phyloP scores from a whole-genome alignment of 1,140 invertebrate genomes.

The Drosophila tropicalis region DNA sequence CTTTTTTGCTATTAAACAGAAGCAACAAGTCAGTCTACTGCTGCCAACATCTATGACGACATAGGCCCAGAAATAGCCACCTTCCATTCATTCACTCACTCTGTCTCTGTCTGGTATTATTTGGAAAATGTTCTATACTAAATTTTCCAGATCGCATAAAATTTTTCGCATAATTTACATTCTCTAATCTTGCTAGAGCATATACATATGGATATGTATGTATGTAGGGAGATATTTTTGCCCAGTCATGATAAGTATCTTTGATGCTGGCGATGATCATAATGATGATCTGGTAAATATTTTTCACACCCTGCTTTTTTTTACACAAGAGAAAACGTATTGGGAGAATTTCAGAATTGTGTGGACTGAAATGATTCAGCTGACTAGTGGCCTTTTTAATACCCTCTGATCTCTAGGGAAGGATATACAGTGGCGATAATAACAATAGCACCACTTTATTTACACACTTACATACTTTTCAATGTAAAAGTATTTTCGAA shows the following conservation, averaged over 20 bases:
- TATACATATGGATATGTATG: background rate
- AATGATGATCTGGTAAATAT: constrained; percentile 11
- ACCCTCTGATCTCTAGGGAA: no score
- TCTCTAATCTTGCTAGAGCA: background rate
- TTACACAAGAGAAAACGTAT: background rate
- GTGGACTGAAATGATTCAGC: constrained; percentile 41
- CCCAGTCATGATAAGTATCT: background rate
- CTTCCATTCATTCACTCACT: background rate
- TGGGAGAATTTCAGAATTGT: constrained; percentile 21
- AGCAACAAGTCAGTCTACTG: constrained; percentile 37
- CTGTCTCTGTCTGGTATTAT: background rate
- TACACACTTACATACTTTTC: no score
- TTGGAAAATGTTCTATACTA: background rate
- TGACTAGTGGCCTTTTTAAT: background rate
- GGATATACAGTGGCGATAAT: no score
- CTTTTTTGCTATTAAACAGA: background rate
- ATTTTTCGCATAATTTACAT: background rate
- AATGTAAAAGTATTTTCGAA: no score
- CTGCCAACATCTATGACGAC: constrained; percentile 61
- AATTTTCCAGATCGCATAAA: background rate
- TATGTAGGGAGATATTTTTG: no score
- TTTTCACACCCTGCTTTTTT: constrained; percentile 34
- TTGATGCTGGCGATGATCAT: no score
- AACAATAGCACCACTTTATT: no score
- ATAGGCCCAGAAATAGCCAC: constrained; percentile 61